Evolutionary conservation across 1,140 invertebrate species (phyloP).

Genomic region (Dendroctonus ponderosae): DNA sequence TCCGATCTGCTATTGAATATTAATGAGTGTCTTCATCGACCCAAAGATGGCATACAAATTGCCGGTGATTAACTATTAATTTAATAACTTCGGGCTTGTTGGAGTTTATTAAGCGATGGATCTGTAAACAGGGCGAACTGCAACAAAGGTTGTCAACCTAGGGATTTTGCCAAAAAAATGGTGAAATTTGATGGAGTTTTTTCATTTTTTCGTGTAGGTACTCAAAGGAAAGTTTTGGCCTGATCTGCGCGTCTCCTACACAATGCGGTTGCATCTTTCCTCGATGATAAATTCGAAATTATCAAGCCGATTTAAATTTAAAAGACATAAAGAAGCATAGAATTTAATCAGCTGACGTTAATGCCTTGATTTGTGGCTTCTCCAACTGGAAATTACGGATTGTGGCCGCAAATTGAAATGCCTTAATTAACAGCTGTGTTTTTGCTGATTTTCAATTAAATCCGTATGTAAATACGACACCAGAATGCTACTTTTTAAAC

Average conservation of each 20-base stretch:
- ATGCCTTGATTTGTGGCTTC: conserved; percentile 18
- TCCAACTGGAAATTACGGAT: conserved; percentile 13
- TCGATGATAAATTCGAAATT: too few relatives aligned
- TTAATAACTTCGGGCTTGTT: conserved; percentile 7
- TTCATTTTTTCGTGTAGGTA: too few relatives aligned
- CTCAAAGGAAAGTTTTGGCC: too few relatives aligned
- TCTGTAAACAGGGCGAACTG: conserved; percentile 1
- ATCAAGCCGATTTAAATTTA: conserved; percentile 3
- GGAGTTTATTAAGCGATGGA: not conserved
- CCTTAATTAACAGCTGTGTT: conserved; percentile 12
- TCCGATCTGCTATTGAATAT: conserved; percentile 17
- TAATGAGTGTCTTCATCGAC: conserved; percentile 21
- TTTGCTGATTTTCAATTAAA: conserved; percentile 18
- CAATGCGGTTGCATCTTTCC: too few relatives aligned
- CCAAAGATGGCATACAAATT: conserved; percentile 13
- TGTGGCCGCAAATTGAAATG: conserved; percentile 9
- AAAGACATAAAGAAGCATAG: conserved; percentile 19
- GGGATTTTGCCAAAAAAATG: too few relatives aligned
- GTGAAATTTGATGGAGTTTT: too few relatives aligned
- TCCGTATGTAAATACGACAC: conserved; percentile 2
- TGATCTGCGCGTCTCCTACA: too few relatives aligned
- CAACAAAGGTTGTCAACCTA: too few relatives aligned
- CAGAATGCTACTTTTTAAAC: too few relatives aligned
- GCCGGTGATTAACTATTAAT: conserved; percentile 21
- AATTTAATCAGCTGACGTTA: conserved; percentile 21